phyloP scores from a whole-genome alignment of 1,140 invertebrate genomes.

The Bemisia tabaci region DNA sequence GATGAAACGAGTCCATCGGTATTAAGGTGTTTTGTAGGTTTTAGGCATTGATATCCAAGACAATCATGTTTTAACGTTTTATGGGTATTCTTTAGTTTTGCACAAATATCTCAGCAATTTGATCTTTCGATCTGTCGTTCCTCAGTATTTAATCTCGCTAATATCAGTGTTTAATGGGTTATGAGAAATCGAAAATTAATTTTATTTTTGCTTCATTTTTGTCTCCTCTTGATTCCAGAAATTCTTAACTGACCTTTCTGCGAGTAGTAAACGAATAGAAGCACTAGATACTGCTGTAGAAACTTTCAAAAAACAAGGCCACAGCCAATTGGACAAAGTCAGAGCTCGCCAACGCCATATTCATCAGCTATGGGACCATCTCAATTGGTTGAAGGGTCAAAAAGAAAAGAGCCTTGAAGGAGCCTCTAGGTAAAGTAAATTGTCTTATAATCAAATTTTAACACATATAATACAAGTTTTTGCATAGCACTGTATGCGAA shows the following conservation, averaged over 20 bases:
- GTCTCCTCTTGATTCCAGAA: constrained; percentile 42
- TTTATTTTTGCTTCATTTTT: constrained; percentile 8
- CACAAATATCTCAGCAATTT: too few species aligned
- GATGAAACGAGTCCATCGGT: too few species aligned
- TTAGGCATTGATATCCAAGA: too few species aligned
- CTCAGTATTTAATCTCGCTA: too few species aligned
- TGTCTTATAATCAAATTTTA: background rate
- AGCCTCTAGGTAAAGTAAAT: constrained; percentile 49
- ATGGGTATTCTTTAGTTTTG: too few species aligned
- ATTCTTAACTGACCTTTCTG: constrained; percentile 88
- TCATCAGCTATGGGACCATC: constrained; percentile 70
- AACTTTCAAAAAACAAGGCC: constrained; percentile 70
- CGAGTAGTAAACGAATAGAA: constrained; percentile 77
- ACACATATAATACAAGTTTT: too few species aligned
- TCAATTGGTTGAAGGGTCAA: constrained; percentile 76
- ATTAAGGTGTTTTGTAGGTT: too few species aligned
- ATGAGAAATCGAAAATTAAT: too few species aligned
- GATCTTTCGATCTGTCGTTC: too few species aligned
- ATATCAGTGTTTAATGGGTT: too few species aligned
- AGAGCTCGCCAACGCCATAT: constrained; percentile 66
- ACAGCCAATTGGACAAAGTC: constrained; percentile 77
- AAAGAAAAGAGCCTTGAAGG: constrained; percentile 86
- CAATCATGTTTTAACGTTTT: too few species aligned
- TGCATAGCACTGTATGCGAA: too few species aligned
- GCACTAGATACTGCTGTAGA: constrained; percentile 77